A percentile compares a stretch with the other conserved stretches of the same genome.
Conservation (phyloP, 2,888 invertebrate species). For the Drosophila mettleri region DNA sequence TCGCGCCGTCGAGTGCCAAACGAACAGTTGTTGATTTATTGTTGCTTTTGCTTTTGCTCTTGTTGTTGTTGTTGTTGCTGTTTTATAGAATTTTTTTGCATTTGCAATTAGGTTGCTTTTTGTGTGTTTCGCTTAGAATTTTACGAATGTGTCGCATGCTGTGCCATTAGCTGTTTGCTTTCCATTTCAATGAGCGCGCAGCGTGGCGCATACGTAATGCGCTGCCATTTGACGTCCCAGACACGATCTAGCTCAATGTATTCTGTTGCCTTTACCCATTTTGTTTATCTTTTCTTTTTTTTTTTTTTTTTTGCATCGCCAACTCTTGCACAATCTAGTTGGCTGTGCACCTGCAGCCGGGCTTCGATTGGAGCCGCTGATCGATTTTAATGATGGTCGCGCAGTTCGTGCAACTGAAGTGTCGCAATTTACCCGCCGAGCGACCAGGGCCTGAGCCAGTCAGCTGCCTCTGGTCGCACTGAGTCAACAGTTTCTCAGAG, state of each 20-base stretch:
- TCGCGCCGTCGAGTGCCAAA: constrained; percentile 49
- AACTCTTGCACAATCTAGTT: constrained; percentile 54
- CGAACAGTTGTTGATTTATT: constrained; percentile 34
- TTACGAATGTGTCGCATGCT: constrained; percentile 52
- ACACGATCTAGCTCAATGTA: constrained; percentile 52
- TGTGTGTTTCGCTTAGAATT: constrained; percentile 25
- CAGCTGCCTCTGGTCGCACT: constrained; percentile 26
- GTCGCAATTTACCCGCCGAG: constrained; percentile 36
- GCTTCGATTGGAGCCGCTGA: constrained; percentile 33
- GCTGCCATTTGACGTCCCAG: constrained; percentile 40
- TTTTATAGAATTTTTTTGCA: constrained; percentile 45
- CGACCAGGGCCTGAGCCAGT: neutral
- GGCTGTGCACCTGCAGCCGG: constrained; percentile 59
- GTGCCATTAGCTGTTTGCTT: constrained; percentile 58
- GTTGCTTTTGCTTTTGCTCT: constrained; percentile 16
- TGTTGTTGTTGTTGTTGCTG: constrained; percentile 15
- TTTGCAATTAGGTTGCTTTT: constrained; percentile 50
- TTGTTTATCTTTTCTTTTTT: constrained; percentile 13
- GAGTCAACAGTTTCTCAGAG: constrained; percentile 46
- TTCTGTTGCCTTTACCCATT: constrained; percentile 24
- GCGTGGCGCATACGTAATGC: constrained; percentile 54
- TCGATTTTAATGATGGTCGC: constrained; percentile 46
- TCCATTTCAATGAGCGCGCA: constrained; percentile 69
- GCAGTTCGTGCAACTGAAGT: constrained; percentile 46
- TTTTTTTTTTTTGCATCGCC: neutral